Percentiles rank a stretch among this genome's conserved stretches.
phyloP scores from a whole-genome alignment of 2,888 invertebrate species.

The Leptothorax acervorum region DNA sequence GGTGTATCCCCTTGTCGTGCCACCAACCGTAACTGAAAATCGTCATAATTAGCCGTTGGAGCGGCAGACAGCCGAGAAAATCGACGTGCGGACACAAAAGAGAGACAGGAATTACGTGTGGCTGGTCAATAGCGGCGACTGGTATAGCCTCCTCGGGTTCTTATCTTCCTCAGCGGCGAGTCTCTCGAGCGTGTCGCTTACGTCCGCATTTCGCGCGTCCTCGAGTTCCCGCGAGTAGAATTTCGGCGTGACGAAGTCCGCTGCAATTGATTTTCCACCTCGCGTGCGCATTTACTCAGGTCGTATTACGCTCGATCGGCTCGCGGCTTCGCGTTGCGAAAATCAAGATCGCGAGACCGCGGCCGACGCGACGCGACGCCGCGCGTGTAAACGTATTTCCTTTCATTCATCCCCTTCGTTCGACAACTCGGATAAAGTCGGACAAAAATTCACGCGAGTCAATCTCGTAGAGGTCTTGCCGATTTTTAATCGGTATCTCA shows the following conservation, averaged over 20 bases:
- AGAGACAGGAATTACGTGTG: slow-evolving; percentile 74
- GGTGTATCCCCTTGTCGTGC: slow-evolving; percentile 78
- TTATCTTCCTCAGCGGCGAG: slow-evolving; percentile 70
- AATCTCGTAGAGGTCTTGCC: background rate
- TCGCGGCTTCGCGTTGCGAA: background rate
- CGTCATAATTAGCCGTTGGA: background rate
- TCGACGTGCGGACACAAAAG: background rate
- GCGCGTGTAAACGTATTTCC: background rate
- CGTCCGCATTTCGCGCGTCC: slow-evolving; percentile 59
- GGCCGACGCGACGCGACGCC: background rate
- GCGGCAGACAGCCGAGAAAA: background rate
- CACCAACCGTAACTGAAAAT: slow-evolving; percentile 81
- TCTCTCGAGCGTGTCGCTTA: slow-evolving; percentile 66
- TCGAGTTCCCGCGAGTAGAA: slow-evolving; percentile 77
- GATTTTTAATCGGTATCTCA: background rate
- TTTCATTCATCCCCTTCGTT: background rate
- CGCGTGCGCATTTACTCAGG: slow-evolving; percentile 12
- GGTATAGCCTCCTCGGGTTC: slow-evolving; percentile 70
- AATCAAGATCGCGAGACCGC: background rate
- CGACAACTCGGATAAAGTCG: background rate
- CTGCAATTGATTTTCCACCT: slow-evolving; percentile 67
- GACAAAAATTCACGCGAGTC: background rate
- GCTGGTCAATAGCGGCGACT: slow-evolving; percentile 78
- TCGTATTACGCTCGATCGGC: slow-evolving; percentile 18
- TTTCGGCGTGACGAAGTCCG: slow-evolving; percentile 78